phyloP scores from a whole-genome alignment of 2,888 invertebrate species.

The Homarus gammarus region DNA sequence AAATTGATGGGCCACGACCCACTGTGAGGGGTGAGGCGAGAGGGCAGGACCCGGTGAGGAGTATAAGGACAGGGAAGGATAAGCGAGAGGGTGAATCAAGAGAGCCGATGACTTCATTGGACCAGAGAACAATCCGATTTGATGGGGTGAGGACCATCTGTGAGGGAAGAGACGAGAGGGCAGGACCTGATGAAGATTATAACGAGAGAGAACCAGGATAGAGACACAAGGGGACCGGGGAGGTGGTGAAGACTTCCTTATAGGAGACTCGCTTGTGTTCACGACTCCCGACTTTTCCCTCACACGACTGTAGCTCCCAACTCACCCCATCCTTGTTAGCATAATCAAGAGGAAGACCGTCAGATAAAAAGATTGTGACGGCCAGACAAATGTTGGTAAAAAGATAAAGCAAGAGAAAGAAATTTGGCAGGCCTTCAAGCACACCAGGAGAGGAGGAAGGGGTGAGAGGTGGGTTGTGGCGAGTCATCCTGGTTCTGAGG shows the following conservation, averaged over 20 bases:
- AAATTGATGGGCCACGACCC: background rate
- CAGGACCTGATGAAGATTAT: too few relatives aligned
- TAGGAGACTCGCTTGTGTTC: too few relatives aligned
- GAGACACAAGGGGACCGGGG: too few relatives aligned
- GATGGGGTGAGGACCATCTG: too few relatives aligned
- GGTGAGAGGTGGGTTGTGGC: background rate
- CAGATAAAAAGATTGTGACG: background rate
- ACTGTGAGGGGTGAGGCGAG: background rate
- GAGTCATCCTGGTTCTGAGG: background rate
- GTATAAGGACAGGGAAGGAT: background rate
- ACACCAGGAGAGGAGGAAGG: background rate
- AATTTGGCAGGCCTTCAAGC: background rate
- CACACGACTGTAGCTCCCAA: too few relatives aligned
- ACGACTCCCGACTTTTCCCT: too few relatives aligned
- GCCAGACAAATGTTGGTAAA: background rate
- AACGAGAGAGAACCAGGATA: too few relatives aligned
- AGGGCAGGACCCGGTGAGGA: slow-evolving; percentile 9
- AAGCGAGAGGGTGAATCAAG: background rate
- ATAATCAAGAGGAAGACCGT: background rate
- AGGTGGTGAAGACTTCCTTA: too few relatives aligned
- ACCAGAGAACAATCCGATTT: too few relatives aligned
- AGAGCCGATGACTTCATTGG: too few relatives aligned
- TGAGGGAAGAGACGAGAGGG: too few relatives aligned
- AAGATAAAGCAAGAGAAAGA: background rate
- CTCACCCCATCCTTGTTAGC: too few relatives aligned